Evolutionary conservation across 2,797 vertebrate genomes (phyloP).

Genomic region (Lates japonicus): DNA sequence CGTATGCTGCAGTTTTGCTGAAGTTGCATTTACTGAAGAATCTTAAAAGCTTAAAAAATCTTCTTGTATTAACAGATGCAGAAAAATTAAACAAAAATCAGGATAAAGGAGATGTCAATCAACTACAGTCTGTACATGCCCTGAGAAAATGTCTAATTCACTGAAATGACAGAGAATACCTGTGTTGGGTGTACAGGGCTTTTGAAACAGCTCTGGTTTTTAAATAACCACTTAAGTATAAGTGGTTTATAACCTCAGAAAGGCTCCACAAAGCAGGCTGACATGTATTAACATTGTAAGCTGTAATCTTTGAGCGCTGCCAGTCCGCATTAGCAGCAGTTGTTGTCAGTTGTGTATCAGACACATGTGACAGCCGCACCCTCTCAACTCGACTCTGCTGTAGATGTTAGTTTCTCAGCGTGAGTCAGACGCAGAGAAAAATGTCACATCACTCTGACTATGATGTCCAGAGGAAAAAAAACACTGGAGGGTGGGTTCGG

Average conservation of each 20-base stretch:
- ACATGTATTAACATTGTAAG: neutral
- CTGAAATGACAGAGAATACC: conserved; percentile 21
- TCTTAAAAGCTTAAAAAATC: neutral
- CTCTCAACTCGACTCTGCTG: neutral
- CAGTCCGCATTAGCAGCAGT: conserved; percentile 32
- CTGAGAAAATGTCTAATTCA: conserved; percentile 1
- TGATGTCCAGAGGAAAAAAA: neutral
- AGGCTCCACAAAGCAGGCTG: conserved; percentile 32
- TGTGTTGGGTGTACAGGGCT: conserved; percentile 5
- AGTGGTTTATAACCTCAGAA: conserved; percentile 42
- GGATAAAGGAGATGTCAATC: neutral
- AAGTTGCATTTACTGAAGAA: conserved; percentile 7
- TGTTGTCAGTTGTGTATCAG: conserved; percentile 29
- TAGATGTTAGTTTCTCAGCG: conserved; percentile 10
- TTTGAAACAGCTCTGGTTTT: conserved; percentile 15
- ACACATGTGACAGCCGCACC: neutral
- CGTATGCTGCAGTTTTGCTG: neutral
- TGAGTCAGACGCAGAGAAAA: conserved; percentile 29
- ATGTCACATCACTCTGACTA: conserved; percentile 38
- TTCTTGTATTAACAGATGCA: neutral
- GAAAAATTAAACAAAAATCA: neutral
- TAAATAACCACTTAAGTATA: conserved; percentile 19
- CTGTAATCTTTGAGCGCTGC: conserved; percentile 38
- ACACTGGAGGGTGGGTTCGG: neutral
- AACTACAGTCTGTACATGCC: neutral